Percentiles rank a stretch among this genome's conserved stretches.
These are phyloP conservation scores for Brachionus plicatilis DNA, from an alignment of 1,140 invertebrate species.

Conservation along the genomic window DNA sequence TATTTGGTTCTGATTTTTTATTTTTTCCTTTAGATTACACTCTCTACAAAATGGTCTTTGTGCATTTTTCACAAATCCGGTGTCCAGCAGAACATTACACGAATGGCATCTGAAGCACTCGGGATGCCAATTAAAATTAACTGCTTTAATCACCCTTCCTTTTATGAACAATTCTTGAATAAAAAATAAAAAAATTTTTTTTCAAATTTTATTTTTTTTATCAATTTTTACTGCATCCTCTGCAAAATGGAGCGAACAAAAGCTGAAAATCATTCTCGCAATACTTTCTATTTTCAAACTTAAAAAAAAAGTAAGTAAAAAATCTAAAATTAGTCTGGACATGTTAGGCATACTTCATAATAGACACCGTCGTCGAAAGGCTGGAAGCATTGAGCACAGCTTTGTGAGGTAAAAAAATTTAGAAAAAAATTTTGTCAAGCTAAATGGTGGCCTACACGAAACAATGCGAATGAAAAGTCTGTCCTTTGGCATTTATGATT, in stretches of 20 bases:
- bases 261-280: conserved; percentile 99
- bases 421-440: conserved; percentile 2
- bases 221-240: conserved; percentile 75
- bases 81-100: conserved; percentile 84
- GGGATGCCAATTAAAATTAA: conserved; percentile 98
- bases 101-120: conserved; percentile 91
- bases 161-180: conserved; percentile 82
- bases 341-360: conserved; percentile 66
- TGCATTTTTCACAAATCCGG: conserved; percentile 71
- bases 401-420: conserved; percentile 53
- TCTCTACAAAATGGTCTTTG: conserved; percentile 84
- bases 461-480: conserved; percentile 96
- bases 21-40: conserved; percentile 58
- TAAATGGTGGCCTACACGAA: conserved; percentile 80
- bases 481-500: conserved; percentile 96
- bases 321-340: neutral
- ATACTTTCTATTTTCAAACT: conserved; percentile 95
- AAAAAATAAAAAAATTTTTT: conserved; percentile 43
- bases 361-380: conserved; percentile 95
- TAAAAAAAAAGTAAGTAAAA: conserved; percentile 44
- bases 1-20: neutral
- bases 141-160: conserved; percentile 93
- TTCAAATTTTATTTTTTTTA: conserved; percentile 7
- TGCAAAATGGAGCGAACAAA: conserved; percentile 93
- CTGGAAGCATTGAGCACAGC: conserved; percentile 96